These are phyloP conservation scores for Anhinga anhinga DNA, from an alignment of 2,113 vertebrate genomes.

Conservation along the genomic window DNA sequence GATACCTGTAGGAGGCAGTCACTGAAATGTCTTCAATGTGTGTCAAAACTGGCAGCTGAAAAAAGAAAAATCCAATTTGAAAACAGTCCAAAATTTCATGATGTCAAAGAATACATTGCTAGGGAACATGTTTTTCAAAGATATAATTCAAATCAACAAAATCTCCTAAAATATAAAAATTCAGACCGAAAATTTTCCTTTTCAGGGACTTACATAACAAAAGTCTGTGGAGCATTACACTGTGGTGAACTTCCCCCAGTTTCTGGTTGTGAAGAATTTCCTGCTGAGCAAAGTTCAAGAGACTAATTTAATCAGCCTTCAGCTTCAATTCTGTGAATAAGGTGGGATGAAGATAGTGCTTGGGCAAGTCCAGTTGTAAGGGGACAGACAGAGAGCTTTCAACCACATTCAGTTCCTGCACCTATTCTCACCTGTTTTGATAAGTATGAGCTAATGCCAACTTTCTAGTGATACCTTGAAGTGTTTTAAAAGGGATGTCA, in stretches of 20 bases:
- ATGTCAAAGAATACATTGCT: background rate
- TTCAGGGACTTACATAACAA: background rate
- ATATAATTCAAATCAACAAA: background rate
- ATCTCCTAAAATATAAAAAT: background rate
- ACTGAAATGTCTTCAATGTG: background rate
- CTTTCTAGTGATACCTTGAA: background rate
- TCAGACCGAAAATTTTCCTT: background rate
- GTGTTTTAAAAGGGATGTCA: background rate
- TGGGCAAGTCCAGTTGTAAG: background rate
- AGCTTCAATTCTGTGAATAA: background rate
- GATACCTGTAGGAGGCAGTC: background rate
- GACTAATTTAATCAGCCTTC: background rate
- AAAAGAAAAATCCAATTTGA: background rate
- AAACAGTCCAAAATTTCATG: background rate
- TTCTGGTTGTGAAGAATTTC: background rate
- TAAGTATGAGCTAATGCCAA: background rate
- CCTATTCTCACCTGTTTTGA: background rate
- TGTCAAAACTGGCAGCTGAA: background rate
- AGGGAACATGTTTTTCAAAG: background rate
- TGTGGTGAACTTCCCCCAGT: background rate
- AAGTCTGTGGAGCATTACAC: background rate
- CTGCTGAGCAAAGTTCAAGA: background rate
- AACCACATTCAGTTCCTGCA: background rate
- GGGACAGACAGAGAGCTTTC: background rate
- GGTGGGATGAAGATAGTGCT: background rate